phyloP scores from a whole-genome alignment of 1,140 invertebrate genomes.

The Andricus grossulariae region DNA sequence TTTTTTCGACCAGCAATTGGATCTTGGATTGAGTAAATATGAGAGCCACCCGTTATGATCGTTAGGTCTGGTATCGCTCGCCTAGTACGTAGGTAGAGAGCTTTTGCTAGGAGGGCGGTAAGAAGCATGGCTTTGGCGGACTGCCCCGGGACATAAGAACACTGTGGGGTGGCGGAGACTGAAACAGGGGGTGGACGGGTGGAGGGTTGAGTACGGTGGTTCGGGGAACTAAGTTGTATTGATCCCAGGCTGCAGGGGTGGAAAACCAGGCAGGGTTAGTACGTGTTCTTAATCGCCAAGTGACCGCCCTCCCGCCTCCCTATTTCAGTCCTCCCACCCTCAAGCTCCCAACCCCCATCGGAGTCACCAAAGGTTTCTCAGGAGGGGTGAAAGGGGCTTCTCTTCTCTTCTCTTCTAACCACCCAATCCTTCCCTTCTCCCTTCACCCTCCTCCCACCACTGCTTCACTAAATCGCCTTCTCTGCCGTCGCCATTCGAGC shows the following conservation, averaged over 20 bases:
- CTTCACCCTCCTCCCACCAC: not conserved
- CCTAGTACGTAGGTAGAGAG: constrained; percentile 23
- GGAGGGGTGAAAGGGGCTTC: constrained; percentile 59
- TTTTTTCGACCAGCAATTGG: not conserved
- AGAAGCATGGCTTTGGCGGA: constrained; percentile 70
- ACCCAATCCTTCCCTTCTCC: constrained; percentile 17
- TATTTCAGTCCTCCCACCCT: constrained; percentile 60
- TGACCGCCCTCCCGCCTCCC: constrained; percentile 72
- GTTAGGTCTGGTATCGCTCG: constrained; percentile 12
- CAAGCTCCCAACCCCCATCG: constrained; percentile 47
- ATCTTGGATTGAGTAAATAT: not conserved
- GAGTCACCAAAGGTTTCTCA: constrained; percentile 66
- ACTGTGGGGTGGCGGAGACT: constrained; percentile 60
- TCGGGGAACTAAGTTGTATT: constrained; percentile 76
- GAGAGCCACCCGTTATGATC: constrained; percentile 1
- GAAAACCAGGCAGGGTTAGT: constrained; percentile 75
- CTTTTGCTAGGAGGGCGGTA: constrained; percentile 49
- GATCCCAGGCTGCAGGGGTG: constrained; percentile 74
- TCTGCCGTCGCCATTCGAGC: constrained; percentile 65
- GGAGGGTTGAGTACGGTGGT: constrained; percentile 62
- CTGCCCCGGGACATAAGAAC: constrained; percentile 75
- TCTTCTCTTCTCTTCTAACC: constrained; percentile 54
- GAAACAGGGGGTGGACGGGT: constrained; percentile 60
- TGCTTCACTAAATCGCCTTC: constrained; percentile 56
- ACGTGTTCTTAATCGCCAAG: constrained; percentile 78